Percentiles rank a stretch among this genome's conserved stretches.
Evolutionary conservation across 2,888 invertebrate species (phyloP).

Genomic region (Lepidonotus clava): DNA sequence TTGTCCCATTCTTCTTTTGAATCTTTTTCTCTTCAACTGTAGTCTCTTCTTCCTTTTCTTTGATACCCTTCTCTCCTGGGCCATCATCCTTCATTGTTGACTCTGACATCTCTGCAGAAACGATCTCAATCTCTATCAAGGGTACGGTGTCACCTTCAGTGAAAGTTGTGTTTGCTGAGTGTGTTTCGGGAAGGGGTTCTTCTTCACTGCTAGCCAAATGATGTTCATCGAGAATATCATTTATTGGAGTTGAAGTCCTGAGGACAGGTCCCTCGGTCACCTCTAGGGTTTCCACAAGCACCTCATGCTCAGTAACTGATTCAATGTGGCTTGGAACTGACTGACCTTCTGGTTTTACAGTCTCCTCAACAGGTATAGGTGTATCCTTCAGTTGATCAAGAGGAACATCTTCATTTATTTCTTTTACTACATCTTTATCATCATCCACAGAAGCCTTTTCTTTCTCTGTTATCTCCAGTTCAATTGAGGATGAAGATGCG

Average conservation of each 20-base stretch:
- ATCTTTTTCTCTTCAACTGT: constrained; percentile 55
- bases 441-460: constrained; percentile 81
- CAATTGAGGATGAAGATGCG: not conserved
- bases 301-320: constrained; percentile 35
- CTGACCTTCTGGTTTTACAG: not conserved
- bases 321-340: not conserved
- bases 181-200: not conserved
- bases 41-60: constrained; percentile 59
- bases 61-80: constrained; percentile 48
- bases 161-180: constrained; percentile 35
- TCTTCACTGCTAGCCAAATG: not conserved
- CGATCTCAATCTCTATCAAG: constrained; percentile 40
- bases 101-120: constrained; percentile 51
- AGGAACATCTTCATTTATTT: not conserved
- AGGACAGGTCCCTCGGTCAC: constrained; percentile 19
- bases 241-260: not conserved
- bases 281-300: constrained; percentile 5
- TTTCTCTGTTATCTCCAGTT: constrained; percentile 82
- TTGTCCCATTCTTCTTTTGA: constrained; percentile 61
- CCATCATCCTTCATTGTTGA: constrained; percentile 27
- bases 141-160: constrained; percentile 6
- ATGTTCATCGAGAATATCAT: not conserved
- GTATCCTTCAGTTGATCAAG: constrained; percentile 44
- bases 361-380: not conserved
- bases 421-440: constrained; percentile 82